Conservation (phyloP, 1,140 invertebrate species). For the Danaus plexippus region DNA sequence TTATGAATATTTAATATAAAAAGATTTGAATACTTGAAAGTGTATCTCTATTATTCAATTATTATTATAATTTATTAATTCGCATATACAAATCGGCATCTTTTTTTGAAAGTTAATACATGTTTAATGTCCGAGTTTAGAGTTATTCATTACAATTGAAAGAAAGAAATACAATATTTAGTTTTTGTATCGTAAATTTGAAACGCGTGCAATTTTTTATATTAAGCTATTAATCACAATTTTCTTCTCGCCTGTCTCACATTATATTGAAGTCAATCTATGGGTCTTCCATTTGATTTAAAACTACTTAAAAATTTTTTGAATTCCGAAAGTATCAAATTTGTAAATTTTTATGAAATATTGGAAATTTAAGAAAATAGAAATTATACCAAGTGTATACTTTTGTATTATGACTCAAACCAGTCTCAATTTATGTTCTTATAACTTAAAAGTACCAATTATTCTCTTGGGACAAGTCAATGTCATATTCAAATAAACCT, state of each 20-base stretch:
- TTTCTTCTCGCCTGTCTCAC: constrained; percentile 8
- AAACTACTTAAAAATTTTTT: background rate
- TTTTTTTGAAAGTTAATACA: too few relatives aligned
- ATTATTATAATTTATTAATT: too few relatives aligned
- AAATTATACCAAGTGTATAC: constrained; percentile 3
- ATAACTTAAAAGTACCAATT: constrained; percentile 18
- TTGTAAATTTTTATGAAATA: background rate
- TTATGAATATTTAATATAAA: constrained; percentile 56
- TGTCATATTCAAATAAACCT: constrained; percentile 44
- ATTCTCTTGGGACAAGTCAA: constrained; percentile 37
- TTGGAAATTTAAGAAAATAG: background rate
- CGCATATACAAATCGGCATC: too few relatives aligned
- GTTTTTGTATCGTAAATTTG: constrained; percentile 8
- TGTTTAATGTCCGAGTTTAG: too few relatives aligned
- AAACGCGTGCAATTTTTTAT: constrained; percentile 11
- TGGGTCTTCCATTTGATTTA: background rate
- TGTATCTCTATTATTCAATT: too few relatives aligned
- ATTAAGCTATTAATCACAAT: constrained; percentile 6
- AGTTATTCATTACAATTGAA: too few relatives aligned
- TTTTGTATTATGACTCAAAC: background rate
- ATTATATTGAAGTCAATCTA: constrained; percentile 3
- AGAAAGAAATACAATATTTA: too few relatives aligned
- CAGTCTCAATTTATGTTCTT: background rate
- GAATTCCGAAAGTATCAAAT: background rate
- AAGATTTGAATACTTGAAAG: too few relatives aligned